Conservation (phyloP, 2,888 invertebrate genomes). For the Bellardia bayeri region DNA sequence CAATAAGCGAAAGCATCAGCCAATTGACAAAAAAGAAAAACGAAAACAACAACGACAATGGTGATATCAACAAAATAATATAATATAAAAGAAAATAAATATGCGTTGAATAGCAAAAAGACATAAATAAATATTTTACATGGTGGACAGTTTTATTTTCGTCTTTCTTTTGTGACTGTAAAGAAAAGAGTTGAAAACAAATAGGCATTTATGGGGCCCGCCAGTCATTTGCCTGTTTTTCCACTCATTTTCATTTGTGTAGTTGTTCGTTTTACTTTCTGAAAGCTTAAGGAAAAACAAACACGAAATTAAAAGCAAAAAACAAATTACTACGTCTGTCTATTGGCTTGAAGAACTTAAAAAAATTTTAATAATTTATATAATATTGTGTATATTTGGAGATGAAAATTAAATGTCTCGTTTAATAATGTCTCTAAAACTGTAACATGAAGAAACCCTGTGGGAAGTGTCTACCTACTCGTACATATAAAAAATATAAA, state of each 20-base stretch:
- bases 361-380: background rate
- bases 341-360: background rate
- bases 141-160: conserved; percentile 53
- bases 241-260: conserved; percentile 19
- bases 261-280: conserved; percentile 1
- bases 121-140: conserved; percentile 30
- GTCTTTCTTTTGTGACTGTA: background rate
- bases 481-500: background rate
- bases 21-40: conserved; percentile 19
- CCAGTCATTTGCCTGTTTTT: conserved; percentile 46
- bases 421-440: background rate
- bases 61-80: background rate
- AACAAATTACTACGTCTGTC: background rate
- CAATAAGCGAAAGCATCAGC: conserved; percentile 43
- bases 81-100: conserved; percentile 16
- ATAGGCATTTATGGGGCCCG: conserved; percentile 63
- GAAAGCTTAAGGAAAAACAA: conserved; percentile 3
- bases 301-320: background rate
- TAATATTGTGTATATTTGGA: too few relatives aligned
- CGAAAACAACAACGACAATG: conserved; percentile 5
- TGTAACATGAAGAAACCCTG: background rate
- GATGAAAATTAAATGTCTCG: background rate
- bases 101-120: conserved; percentile 48
- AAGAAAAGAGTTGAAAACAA: conserved; percentile 29
- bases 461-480: background rate